Conservation (phyloP, 2,888 invertebrate species). For the Andrena camellia region DNA sequence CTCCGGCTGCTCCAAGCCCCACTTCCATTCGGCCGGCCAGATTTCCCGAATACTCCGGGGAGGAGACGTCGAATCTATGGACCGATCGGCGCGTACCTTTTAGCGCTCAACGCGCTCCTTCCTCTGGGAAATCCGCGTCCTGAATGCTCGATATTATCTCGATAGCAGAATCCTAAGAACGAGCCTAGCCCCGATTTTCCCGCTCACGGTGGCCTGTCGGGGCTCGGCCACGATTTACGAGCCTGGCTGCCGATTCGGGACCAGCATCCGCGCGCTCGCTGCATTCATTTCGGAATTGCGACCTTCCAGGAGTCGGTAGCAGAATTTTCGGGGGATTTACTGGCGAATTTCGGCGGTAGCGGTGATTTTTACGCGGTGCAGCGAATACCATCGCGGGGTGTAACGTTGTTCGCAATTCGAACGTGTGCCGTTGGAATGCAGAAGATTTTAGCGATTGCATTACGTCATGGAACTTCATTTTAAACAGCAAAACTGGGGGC, state of each 20-base stretch:
- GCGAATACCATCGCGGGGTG: too few species aligned
- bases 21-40: constrained; percentile 48
- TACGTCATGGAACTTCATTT: too few species aligned
- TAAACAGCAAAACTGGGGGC: too few species aligned
- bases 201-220: constrained; percentile 20
- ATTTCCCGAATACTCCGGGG: constrained; percentile 65
- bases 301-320: constrained; percentile 13
- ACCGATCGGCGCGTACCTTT: constrained; percentile 75
- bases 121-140: constrained; percentile 75
- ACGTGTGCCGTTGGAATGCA: too few species aligned
- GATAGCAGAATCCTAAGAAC: constrained; percentile 64
- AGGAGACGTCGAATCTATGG: constrained; percentile 71
- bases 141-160: constrained; percentile 73
- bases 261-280: constrained; percentile 16
- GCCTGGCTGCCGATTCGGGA: constrained; percentile 19
- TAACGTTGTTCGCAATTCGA: too few species aligned
- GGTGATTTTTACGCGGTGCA: too few species aligned
- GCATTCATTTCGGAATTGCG: constrained; percentile 51
- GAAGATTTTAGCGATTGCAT: too few species aligned
- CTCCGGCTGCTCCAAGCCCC: constrained; percentile 1
- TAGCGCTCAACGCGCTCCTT: constrained; percentile 69
- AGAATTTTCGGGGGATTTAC: constrained; percentile 9
- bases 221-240: constrained; percentile 45
- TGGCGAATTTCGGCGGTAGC: too few species aligned
- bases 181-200: constrained; percentile 49